Evolutionary conservation across 2,113 vertebrate genomes (phyloP).

Genomic region (Hippocampus mohnikei): DNA sequence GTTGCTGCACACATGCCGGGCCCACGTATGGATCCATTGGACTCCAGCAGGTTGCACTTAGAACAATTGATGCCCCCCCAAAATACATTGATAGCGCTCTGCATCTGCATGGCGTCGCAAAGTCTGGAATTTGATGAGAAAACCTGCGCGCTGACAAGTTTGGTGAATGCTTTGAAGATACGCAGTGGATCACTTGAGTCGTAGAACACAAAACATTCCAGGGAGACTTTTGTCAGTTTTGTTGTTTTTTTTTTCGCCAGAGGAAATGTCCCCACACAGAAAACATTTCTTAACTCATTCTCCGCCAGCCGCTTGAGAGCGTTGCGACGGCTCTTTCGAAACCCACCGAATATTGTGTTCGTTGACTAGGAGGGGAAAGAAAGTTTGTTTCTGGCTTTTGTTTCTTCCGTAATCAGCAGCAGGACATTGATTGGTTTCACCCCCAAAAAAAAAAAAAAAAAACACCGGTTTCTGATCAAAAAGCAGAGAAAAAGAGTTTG

Average conservation of each 20-base stretch:
- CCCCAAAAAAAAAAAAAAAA: too few species aligned
- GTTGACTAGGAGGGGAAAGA: too few species aligned
- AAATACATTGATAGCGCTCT: neutral
- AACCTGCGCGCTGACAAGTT: neutral
- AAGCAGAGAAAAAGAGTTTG: too few species aligned
- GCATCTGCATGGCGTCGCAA: neutral
- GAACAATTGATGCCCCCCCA: neutral
- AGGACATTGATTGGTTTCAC: too few species aligned
- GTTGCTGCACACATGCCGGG: neutral
- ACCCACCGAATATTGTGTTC: too few species aligned
- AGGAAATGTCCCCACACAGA: neutral
- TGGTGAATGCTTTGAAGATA: too few species aligned
- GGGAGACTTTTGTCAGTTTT: neutral
- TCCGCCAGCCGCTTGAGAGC: neutral
- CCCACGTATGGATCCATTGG: neutral
- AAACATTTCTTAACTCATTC: neutral
- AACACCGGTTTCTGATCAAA: too few species aligned
- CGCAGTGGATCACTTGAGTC: too few species aligned
- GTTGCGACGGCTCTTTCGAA: neutral
- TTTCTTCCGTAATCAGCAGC: too few species aligned
- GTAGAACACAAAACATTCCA: too few species aligned
- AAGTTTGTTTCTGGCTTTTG: too few species aligned
- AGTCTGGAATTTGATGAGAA: neutral
- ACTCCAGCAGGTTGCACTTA: conserved; percentile 3
- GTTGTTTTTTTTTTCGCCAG: too few species aligned